Base-by-base conservation (phyloP, 2,113 vertebrate genomes). In the Sander lucioperca region DNA sequence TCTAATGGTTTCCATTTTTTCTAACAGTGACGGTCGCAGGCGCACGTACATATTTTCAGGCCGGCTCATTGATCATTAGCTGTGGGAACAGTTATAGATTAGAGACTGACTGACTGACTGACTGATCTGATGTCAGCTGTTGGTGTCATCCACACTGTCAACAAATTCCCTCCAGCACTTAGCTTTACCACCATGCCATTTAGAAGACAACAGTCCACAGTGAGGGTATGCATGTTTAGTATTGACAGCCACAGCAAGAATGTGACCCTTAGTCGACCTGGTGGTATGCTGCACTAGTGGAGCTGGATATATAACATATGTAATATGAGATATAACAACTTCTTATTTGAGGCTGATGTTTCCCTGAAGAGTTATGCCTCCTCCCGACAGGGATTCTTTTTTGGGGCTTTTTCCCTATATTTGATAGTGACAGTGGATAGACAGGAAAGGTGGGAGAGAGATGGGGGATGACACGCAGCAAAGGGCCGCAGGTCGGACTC, bases 211-310 rank as follows among this genome's bases (percentile, higher is more conserved):
- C 33, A 16, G 71, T 84, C 39, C 65, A 9, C 1, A 12, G 70
- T 59, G 59, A 77, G 80, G 57, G 61, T 16, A 25, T n/a, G 64
- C 69, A 47, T 79, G 74, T 77, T 71, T 27, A 72, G 79, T 83
- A 82, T 73, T 54, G 82, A 86, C n/a, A 64, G 69, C 79, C 51
- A n/a, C 61, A 63, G 59, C 68, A 65, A 64, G 77, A 89, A 87
- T 87, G 74, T 86, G 84, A 85, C 82, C 86, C 59, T 12, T 0
- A 45, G 48, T 30, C n/a, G 25, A 74, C 80, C 77, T 21, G 62
- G 3, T 66, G 76, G 25, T 27, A 47, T 19, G 30, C 30, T 43
- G 36, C 25, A 57, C 15, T 1, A 33, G 36, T 50, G 21, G 57
- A 57, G 50, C 57, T 48, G 54, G 21, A 70, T 50, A 54, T 74